These are phyloP conservation scores for Augiades crinisus DNA, from an alignment of 2,888 invertebrate species.

Conservation along the genomic window DNA sequence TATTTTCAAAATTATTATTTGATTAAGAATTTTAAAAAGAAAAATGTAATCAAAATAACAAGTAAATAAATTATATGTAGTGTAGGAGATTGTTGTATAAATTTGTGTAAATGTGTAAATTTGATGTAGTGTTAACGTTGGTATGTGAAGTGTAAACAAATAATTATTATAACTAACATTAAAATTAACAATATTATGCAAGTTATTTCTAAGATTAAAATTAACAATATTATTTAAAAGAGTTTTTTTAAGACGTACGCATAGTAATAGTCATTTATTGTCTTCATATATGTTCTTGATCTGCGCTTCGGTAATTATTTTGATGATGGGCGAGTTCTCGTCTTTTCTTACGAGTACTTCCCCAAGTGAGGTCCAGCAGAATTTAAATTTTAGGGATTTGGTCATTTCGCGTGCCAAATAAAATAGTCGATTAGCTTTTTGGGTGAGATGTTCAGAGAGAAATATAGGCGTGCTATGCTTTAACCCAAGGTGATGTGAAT, in stretches of 20 bases:
- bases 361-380: conserved; percentile 29
- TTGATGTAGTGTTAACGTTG: background rate
- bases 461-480: conserved; percentile 2
- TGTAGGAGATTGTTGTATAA: no score
- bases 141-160: background rate
- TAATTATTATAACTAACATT: no score
- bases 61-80: background rate
- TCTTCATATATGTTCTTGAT: background rate
- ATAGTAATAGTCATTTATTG: background rate
- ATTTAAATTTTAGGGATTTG: conserved; percentile 19
- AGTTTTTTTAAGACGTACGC: background rate
- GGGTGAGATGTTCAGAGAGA: background rate
- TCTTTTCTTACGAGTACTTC: conserved; percentile 9
- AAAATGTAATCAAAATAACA: background rate
- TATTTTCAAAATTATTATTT: no score
- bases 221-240: background rate
- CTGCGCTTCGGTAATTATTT: background rate
- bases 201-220: background rate
- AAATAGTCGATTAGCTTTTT: conserved; percentile 6
- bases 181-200: no score
- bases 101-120: no score
- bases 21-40: background rate
- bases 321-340: conserved; percentile 26
- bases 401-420: conserved; percentile 25
- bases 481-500: background rate